A percentile compares a stretch with the other conserved stretches of the same genome.
Conservation (phyloP, 2,888 invertebrate genomes). For the Apocheima hispidaria region DNA sequence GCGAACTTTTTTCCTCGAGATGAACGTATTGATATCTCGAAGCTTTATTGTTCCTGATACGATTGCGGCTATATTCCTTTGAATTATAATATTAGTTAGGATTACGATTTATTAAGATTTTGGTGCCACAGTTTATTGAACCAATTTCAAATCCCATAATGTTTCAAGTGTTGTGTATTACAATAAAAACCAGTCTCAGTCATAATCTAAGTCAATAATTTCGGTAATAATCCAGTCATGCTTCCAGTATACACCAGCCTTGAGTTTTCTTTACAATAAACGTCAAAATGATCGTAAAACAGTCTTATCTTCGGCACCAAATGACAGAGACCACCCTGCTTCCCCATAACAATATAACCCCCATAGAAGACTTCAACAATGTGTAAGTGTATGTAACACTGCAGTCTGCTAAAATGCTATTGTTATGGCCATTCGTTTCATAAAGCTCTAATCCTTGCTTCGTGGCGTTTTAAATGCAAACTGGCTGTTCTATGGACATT, state of each 20-base stretch:
- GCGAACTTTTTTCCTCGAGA: no score
- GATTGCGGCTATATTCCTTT: no score
- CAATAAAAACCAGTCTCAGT: no score
- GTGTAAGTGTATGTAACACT: slow-evolving; percentile 14
- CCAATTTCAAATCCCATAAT: no score
- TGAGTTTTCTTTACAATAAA: background rate
- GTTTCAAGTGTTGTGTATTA: no score
- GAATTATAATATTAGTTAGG: no score
- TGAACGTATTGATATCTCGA: no score
- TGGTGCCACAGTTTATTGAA: no score
- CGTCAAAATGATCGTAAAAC: background rate
- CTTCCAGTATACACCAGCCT: background rate
- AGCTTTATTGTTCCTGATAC: no score
- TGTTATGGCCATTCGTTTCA: slow-evolving; percentile 26
- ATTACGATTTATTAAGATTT: no score
- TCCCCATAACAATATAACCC: slow-evolving; percentile 25
- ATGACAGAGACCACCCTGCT: slow-evolving; percentile 22
- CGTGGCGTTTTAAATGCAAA: slow-evolving; percentile 25
- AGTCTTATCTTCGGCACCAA: slow-evolving; percentile 1
- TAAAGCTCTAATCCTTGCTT: slow-evolving; percentile 22
- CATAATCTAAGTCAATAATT: no score
- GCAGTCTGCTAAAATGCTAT: slow-evolving; percentile 19
- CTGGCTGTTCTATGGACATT: slow-evolving; percentile 7
- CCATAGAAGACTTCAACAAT: slow-evolving; percentile 25
- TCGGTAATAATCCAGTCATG: no score